Conservation (phyloP, 1,140 invertebrate genomes). For the Aphelinus certus region DNA sequence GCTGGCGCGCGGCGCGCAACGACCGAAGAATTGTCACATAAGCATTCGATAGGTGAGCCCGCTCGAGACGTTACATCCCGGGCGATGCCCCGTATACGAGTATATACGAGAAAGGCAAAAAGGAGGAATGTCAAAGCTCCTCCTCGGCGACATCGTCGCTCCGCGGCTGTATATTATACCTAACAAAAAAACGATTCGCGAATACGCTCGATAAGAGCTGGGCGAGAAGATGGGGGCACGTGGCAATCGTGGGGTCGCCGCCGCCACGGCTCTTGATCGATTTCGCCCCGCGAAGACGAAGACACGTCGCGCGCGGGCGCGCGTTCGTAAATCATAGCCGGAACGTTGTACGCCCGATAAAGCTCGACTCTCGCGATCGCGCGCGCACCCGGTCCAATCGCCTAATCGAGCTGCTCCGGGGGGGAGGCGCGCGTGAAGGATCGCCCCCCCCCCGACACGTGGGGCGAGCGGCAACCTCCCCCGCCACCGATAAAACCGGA, state of each 20-base stretch:
- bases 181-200: background rate
- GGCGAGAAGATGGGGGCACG: no score
- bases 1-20: no score
- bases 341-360: constrained; percentile 13
- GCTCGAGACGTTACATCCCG: no score
- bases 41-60: no score
- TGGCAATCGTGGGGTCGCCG: no score
- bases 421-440: background rate
- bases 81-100: no score
- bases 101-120: no score
- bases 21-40: no score
- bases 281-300: constrained; percentile 7
- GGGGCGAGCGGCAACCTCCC: background rate
- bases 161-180: background rate
- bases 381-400: constrained; percentile 14
- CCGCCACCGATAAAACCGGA: background rate
- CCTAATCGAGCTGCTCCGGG: constrained; percentile 14
- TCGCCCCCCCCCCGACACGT: no score
- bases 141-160: background rate
- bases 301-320: constrained; percentile 33
- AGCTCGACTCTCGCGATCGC: background rate
- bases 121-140: no score
- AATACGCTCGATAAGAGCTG: background rate
- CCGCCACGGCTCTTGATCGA: constrained; percentile 28
- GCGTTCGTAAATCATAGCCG: constrained; percentile 40